A percentile compares a stretch with the other conserved stretches of the same genome.
These are phyloP conservation scores for Agapostemon virescens DNA, from an alignment of 2,888 invertebrate genomes.

Conservation along the genomic window DNA sequence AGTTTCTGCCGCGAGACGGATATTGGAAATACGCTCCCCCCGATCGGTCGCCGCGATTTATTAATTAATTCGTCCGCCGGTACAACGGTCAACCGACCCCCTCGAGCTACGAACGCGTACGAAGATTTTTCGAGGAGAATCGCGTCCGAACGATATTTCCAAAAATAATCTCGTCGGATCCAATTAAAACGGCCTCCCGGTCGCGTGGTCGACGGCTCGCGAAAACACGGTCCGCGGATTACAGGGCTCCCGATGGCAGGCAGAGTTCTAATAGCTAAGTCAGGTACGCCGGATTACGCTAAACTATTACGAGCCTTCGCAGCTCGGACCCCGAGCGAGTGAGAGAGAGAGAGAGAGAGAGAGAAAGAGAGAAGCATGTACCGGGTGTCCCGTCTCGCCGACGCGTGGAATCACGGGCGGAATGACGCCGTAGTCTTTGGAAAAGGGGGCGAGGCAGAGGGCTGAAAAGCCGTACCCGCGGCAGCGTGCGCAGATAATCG, in stretches of 20 bases:
- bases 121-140: too few species aligned
- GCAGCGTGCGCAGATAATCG: constrained; percentile 76
- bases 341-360: neutral
- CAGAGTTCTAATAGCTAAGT: constrained; percentile 65
- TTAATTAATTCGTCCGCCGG: constrained; percentile 53
- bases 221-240: constrained; percentile 39
- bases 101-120: neutral
- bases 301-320: constrained; percentile 73
- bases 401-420: constrained; percentile 46
- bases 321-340: constrained; percentile 65
- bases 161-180: neutral
- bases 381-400: constrained; percentile 67
- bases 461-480: constrained; percentile 72
- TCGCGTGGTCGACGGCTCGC: neutral
- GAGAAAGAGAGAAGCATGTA: constrained; percentile 46
- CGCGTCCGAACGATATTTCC: neutral
- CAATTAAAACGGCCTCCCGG: neutral
- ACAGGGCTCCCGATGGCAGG: constrained; percentile 18
- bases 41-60: constrained; percentile 46
- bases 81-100: neutral
- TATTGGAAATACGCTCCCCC: constrained; percentile 59
- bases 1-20: constrained; percentile 63
- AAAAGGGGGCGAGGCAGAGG: constrained; percentile 34
- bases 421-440: constrained; percentile 59
- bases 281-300: constrained; percentile 71